Percentiles rank a stretch among this genome's conserved stretches.
These are phyloP conservation scores for Eupithecia pulchellata DNA, from an alignment of 2,888 invertebrate species.

Conservation along the genomic window DNA sequence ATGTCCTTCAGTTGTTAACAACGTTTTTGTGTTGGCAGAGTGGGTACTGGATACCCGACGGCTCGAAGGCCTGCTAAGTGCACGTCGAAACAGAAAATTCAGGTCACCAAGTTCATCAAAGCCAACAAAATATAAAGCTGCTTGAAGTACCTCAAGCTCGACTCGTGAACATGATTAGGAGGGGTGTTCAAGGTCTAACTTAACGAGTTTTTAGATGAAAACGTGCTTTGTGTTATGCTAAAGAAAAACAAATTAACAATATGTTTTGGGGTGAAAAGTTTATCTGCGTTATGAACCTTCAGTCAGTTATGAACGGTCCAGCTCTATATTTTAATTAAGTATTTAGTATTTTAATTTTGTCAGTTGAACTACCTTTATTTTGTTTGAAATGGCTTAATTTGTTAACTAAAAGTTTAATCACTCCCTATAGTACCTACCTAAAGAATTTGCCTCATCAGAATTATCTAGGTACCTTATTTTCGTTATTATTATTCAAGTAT, in stretches of 20 bases:
- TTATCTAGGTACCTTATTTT: too few relatives aligned
- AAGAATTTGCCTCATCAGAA: too few relatives aligned
- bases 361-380: too few relatives aligned
- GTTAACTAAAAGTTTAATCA: too few relatives aligned
- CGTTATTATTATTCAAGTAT: too few relatives aligned
- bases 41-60: constrained; percentile 61
- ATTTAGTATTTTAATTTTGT: too few relatives aligned
- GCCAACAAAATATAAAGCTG: constrained; percentile 86
- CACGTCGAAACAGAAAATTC: constrained; percentile 85
- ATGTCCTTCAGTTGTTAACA: constrained; percentile 39
- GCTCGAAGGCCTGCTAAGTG: constrained; percentile 77
- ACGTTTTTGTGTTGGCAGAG: constrained; percentile 49
- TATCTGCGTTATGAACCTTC: too few relatives aligned
- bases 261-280: not conserved
- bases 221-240: constrained; percentile 6
- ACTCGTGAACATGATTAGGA: constrained; percentile 79
- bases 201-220: constrained; percentile 42
- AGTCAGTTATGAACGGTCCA: too few relatives aligned
- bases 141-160: constrained; percentile 86
- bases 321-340: not conserved
- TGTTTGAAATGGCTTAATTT: too few relatives aligned
- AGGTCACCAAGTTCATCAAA: constrained; percentile 83
- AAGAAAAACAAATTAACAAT: not conserved
- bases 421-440: too few relatives aligned
- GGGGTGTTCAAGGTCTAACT: constrained; percentile 66